Evolutionary conservation across 1,140 invertebrate species (phyloP).

Genomic region (Muscidifurax raptorellus): DNA sequence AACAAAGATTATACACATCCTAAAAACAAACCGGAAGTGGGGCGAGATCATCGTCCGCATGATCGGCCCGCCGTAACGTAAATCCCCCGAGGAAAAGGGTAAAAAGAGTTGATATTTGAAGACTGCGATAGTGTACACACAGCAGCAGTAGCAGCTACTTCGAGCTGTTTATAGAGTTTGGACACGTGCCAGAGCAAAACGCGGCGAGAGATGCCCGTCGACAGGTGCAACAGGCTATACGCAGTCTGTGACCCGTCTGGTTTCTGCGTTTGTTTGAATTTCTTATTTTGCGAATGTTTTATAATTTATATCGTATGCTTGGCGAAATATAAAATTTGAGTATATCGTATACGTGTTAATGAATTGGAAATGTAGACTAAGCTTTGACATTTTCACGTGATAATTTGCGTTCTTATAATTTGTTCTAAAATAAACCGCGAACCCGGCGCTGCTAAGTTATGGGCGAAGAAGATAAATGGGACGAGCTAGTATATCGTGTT

Average conservation of each 20-base stretch:
- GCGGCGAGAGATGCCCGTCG: neutral
- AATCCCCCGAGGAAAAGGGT: neutral
- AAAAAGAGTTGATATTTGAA: neutral
- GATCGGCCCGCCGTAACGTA: neutral
- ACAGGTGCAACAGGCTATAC: constrained; percentile 19
- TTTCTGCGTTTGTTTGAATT: neutral
- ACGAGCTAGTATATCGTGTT: too few species aligned
- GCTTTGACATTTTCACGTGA: too few species aligned
- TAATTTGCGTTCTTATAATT: too few species aligned
- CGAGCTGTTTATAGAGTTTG: constrained; percentile 5
- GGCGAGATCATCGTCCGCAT: neutral
- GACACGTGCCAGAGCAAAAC: neutral
- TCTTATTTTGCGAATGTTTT: neutral
- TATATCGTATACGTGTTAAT: too few species aligned
- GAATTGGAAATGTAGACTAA: too few species aligned
- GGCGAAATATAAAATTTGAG: too few species aligned
- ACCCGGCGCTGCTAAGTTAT: too few species aligned
- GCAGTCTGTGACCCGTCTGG: neutral
- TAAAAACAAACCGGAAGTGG: neutral
- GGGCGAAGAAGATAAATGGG: too few species aligned
- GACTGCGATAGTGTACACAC: neutral
- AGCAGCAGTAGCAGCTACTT: neutral
- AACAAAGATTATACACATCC: neutral
- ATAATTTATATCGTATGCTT: neutral
- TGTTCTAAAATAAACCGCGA: too few species aligned